phyloP scores from a whole-genome alignment of 2,888 invertebrate genomes.

The Nipponacmea schrenckii region DNA sequence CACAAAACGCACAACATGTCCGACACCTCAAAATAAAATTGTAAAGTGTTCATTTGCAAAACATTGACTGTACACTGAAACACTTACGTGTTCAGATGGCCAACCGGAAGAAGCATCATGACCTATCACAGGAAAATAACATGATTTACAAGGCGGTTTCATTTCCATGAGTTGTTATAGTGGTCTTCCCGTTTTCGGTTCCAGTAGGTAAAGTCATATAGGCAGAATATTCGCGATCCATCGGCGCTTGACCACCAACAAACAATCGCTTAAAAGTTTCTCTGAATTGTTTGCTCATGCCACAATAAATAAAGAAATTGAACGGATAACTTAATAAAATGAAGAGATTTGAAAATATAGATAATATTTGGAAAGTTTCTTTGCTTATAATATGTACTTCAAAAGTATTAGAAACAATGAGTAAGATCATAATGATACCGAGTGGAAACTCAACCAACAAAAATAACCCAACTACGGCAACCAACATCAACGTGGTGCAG shows the following conservation, averaged over 20 bases:
- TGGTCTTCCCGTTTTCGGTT: slow-evolving; percentile 57
- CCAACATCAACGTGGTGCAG: slow-evolving; percentile 68
- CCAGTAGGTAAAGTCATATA: slow-evolving; percentile 55
- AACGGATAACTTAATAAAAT: slow-evolving; percentile 91
- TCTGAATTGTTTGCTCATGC: slow-evolving; percentile 94
- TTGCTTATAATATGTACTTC: slow-evolving; percentile 36
- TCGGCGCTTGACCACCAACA: slow-evolving; percentile 67
- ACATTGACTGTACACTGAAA: too few species aligned
- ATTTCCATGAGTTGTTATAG: slow-evolving; percentile 39
- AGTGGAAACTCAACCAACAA: slow-evolving; percentile 70
- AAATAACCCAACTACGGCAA: slow-evolving; percentile 70
- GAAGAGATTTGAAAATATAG: slow-evolving; percentile 84
- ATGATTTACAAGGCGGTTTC: slow-evolving; percentile 49
- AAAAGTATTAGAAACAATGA: slow-evolving; percentile 75
- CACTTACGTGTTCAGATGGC: too few species aligned
- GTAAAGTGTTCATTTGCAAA: too few species aligned
- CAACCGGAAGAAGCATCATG: too few species aligned
- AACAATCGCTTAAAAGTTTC: slow-evolving; percentile 89
- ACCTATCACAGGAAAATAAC: too few species aligned
- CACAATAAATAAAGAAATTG: slow-evolving; percentile 95
- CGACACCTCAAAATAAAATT: too few species aligned
- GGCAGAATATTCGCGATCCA: slow-evolving; percentile 57
- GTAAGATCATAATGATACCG: slow-evolving; percentile 73
- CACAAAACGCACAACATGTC: too few species aligned
- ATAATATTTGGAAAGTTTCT: slow-evolving; percentile 48